These are phyloP conservation scores for Tenthredo notha DNA, from an alignment of 2,888 invertebrate genomes.

Conservation along the genomic window DNA sequence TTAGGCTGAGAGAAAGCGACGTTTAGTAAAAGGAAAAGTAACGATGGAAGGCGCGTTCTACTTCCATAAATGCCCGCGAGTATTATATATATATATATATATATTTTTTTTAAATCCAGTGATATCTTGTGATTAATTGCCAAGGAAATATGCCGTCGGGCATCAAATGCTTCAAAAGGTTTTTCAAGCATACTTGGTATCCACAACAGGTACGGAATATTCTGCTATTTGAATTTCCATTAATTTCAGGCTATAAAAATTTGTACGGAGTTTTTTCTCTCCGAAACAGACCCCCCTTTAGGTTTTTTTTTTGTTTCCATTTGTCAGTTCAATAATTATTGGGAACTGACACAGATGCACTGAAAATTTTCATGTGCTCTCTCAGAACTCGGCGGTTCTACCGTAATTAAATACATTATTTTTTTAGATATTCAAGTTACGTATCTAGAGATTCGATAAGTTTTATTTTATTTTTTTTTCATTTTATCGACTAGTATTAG, in stretches of 20 bases:
- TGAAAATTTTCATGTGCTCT: neutral
- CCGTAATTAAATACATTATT: too few species aligned
- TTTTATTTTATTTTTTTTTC: neutral
- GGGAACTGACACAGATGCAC: neutral
- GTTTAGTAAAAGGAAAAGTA: slow-evolving; percentile 10
- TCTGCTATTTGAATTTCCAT: neutral
- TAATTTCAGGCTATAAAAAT: neutral
- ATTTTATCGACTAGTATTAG: neutral
- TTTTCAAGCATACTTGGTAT: slow-evolving; percentile 75
- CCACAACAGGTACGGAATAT: slow-evolving; percentile 71
- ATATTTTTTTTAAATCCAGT: slow-evolving; percentile 15
- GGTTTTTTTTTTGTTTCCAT: too few species aligned
- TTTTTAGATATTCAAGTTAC: too few species aligned
- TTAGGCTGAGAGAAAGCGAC: slow-evolving; percentile 1
- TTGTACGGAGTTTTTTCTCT: neutral
- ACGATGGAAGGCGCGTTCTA: neutral
- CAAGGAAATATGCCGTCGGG: slow-evolving; percentile 58
- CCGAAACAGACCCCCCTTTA: neutral
- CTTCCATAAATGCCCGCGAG: neutral
- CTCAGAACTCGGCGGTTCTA: neutral
- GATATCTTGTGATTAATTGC: slow-evolving; percentile 26
- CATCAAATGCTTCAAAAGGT: slow-evolving; percentile 73
- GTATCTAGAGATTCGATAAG: neutral
- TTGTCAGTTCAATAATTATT: neutral
- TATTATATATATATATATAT: neutral